Base-by-base conservation (phyloP, 1,140 invertebrate species). In the Ectropis grisescens region DNA sequence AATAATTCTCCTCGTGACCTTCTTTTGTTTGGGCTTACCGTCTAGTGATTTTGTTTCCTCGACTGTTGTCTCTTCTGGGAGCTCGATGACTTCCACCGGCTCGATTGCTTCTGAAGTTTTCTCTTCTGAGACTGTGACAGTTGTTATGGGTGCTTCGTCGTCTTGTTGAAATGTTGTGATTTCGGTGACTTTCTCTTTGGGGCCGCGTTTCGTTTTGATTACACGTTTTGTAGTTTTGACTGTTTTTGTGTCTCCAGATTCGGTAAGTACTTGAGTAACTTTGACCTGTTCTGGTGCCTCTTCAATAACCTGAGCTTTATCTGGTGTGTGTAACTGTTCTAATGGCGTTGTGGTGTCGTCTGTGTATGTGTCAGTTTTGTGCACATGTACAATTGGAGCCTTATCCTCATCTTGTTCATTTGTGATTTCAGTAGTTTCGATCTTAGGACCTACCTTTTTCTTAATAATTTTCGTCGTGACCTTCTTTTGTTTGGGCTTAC, bases 81-180 rank as follows among this genome's bases (percentile, higher is more conserved):
- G 13, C n/a, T 31, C 29, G 10, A 31, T 12, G 29, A 31, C 10
- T 11, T 31, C 13, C 1, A 31, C 29, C 2, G 55, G 50, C 40
- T 69, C 13, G 6, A 14, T 16, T 8, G 14, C 33, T 50, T 44
- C 45, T 33, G 69, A 47, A 33, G 65, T 10, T 16, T 46, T 28
- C 32, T 39, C 31, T 37, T 52, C 36, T 13, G 15, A 41, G 29
- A 43, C 58, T 12, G 45, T 39, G 1, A 74, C 55, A 8, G 57
- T 66, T 4, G 53, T 66, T 29, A 76, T 41, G 8, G 79, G 72
- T 25, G 50, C 40, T 40, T 82, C 70, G 16, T 71, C 71, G 33
- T 82, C 74, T 45, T 82, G 76, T 58, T 84, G 66, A 26, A 82
- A 53, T 10, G 81, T 81, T 9, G 74, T 66, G 36, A 82, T 75